phyloP scores from a whole-genome alignment of 2,888 invertebrate genomes.

The Syrista parreyssii region DNA sequence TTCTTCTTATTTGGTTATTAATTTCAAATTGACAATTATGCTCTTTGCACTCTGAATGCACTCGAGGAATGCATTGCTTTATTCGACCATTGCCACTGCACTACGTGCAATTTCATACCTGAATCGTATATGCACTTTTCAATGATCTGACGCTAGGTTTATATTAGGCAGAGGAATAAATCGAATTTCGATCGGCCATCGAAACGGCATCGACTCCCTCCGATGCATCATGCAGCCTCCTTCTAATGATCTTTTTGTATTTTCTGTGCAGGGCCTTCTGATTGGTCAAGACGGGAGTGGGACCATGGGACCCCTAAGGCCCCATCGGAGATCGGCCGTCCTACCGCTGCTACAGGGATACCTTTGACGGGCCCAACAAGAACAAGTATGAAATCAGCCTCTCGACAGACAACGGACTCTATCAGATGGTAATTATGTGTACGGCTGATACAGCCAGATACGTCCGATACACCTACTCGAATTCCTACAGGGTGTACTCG shows the following conservation, averaged over 20 bases:
- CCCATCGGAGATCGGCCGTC: slow-evolving; percentile 59
- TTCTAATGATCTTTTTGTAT: slow-evolving; percentile 34
- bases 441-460: slow-evolving; percentile 57
- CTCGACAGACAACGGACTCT: slow-evolving; percentile 65
- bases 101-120: neutral
- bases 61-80: neutral
- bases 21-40: neutral
- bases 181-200: slow-evolving; percentile 58
- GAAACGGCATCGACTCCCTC: slow-evolving; percentile 41
- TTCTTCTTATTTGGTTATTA: neutral
- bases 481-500: slow-evolving; percentile 56
- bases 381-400: slow-evolving; percentile 64
- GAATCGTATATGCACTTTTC: neutral
- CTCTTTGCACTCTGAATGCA: neutral
- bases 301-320: slow-evolving; percentile 58
- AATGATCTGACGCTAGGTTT: neutral
- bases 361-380: slow-evolving; percentile 63
- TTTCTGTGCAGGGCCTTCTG: slow-evolving; percentile 54
- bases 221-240: slow-evolving; percentile 29
- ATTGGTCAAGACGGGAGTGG: slow-evolving; percentile 59
- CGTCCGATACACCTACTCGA: slow-evolving; percentile 57
- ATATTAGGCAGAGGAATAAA: slow-evolving; percentile 8
- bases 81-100: neutral
- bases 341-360: slow-evolving; percentile 60
- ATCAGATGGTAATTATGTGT: slow-evolving; percentile 66